Percentiles rank a stretch among this genome's conserved stretches.
Evolutionary conservation across 2,888 invertebrate genomes (phyloP).

Genomic region (Drosophila atroscutellata): DNA sequence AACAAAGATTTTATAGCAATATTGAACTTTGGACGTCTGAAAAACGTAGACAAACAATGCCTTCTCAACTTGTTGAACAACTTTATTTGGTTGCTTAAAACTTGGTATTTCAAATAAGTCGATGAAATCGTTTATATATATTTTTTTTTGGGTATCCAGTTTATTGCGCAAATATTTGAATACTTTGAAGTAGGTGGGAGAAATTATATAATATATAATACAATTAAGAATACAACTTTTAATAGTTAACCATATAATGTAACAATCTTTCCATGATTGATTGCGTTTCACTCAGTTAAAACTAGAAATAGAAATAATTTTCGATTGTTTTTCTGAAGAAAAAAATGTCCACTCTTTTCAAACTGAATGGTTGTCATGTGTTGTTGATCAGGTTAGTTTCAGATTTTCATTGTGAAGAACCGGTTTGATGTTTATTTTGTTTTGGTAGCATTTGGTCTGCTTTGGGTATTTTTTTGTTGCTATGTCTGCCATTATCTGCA

Average conservation of each 20-base stretch:
- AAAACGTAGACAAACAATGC: slow-evolving; percentile 38
- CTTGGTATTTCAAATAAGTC: not conserved
- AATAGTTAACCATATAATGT: not conserved
- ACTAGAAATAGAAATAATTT: not conserved
- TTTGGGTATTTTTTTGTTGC: slow-evolving; percentile 3
- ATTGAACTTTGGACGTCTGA: slow-evolving; percentile 74
- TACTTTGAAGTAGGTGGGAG: not conserved
- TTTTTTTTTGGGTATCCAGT: slow-evolving; percentile 20
- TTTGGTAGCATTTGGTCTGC: slow-evolving; percentile 21
- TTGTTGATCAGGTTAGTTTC: slow-evolving; percentile 7
- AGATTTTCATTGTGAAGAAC: slow-evolving; percentile 47
- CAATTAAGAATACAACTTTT: not conserved
- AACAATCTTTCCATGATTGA: not conserved
- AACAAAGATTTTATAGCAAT: slow-evolving; percentile 28
- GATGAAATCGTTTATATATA: slow-evolving; percentile 6
- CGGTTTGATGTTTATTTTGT: slow-evolving; percentile 45
- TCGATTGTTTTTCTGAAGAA: not conserved
- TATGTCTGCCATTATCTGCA: slow-evolving; percentile 29
- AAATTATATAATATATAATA: not conserved
- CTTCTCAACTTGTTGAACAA: slow-evolving; percentile 27
- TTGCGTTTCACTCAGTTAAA: not conserved
- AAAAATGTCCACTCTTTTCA: not conserved
- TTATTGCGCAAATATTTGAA: not conserved
- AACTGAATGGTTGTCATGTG: slow-evolving; percentile 12
- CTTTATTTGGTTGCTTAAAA: slow-evolving; percentile 28